Percentiles rank a stretch among this genome's conserved stretches.
Conservation (phyloP, 1,140 invertebrate genomes). For the Alviniconcha marisindica region DNA sequence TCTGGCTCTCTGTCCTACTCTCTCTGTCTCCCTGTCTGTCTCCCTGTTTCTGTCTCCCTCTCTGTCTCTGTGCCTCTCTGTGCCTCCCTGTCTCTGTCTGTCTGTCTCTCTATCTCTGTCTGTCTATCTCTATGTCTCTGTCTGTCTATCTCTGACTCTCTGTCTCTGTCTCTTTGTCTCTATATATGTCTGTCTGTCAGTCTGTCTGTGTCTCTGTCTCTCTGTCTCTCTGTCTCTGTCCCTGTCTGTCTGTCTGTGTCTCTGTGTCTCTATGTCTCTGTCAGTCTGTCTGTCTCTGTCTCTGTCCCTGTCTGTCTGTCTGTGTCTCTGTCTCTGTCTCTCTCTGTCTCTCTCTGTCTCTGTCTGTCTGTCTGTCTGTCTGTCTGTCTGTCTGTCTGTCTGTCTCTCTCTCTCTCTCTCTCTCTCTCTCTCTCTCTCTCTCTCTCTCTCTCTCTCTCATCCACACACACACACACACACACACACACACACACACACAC, state of each 20-base stretch:
- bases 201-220: background rate
- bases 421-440: slow-evolving; percentile 14
- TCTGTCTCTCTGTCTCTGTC: background rate
- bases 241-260: background rate
- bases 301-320: too few species aligned
- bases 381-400: background rate
- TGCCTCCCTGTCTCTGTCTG: too few species aligned
- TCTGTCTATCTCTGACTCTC: background rate
- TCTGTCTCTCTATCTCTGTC: too few species aligned
- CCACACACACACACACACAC: too few species aligned
- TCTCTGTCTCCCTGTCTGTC: too few species aligned
- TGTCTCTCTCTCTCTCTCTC: background rate
- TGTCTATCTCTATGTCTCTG: background rate
- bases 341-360: background rate
- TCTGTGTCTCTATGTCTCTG: background rate
- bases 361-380: background rate
- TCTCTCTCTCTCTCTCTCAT: background rate
- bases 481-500: too few species aligned
- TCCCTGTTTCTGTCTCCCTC: too few species aligned
- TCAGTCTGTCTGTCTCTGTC: too few species aligned
- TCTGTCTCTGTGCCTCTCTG: too few species aligned
- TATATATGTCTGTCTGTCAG: background rate
- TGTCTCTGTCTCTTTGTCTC: background rate
- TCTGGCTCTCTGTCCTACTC: too few species aligned
- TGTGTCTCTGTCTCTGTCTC: too few species aligned